These are phyloP conservation scores for Diorhabda elongata DNA, from an alignment of 1,140 invertebrate genomes.

Conservation along the genomic window DNA sequence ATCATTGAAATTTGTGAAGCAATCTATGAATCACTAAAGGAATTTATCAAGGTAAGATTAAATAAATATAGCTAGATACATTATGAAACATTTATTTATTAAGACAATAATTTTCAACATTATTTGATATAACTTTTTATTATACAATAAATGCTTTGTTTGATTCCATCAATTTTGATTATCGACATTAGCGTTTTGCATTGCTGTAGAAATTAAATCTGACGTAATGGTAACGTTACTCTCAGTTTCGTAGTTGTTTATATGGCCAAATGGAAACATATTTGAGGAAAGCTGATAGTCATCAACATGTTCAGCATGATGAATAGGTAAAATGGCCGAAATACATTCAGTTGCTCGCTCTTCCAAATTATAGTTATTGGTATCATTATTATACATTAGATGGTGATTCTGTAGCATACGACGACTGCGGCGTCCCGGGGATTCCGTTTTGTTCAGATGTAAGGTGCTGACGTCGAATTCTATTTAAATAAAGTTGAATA, in stretches of 20 bases:
- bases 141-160: not conserved
- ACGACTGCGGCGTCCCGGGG: conserved; percentile 7
- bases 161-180: not conserved
- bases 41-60: conserved; percentile 7
- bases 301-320: not conserved
- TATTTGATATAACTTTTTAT: not conserved
- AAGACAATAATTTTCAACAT: not conserved
- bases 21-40: conserved; percentile 11
- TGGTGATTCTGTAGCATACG: conserved; percentile 3
- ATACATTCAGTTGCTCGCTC: conserved; percentile 12
- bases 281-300: not conserved
- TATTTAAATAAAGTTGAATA: conserved; percentile 29
- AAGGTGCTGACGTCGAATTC: conserved; percentile 19
- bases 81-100: conserved; percentile 1
- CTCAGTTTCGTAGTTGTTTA: not conserved
- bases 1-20: conserved; percentile 9
- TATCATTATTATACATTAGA: not conserved
- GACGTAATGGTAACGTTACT: conserved; percentile 18
- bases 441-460: conserved; percentile 14
- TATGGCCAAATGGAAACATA: not conserved
- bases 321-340: conserved; percentile 3
- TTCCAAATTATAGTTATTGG: conserved; percentile 4
- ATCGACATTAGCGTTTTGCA: not conserved
- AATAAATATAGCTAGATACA: not conserved
- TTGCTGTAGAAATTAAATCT: conserved; percentile 4